Conservation (phyloP, 2,888 invertebrate species). For the Cheilosia vulpina region DNA sequence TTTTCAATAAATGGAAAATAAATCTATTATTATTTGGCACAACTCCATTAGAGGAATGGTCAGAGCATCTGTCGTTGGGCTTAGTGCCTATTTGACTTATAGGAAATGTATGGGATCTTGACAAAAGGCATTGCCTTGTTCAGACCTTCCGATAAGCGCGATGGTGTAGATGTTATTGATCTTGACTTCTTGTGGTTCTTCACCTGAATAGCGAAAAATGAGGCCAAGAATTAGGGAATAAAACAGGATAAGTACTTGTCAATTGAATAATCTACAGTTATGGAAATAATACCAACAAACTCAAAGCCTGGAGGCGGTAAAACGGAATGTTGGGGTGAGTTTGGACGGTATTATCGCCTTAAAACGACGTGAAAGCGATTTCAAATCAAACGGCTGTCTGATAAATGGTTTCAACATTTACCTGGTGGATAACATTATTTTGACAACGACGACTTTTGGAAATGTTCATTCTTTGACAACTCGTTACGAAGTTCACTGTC, state of each 20-base stretch:
- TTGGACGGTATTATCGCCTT: too few relatives aligned
- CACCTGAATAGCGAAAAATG: neutral
- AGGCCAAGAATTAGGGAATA: neutral
- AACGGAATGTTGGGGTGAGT: too few relatives aligned
- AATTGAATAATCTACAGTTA: too few relatives aligned
- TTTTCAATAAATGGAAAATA: constrained; percentile 65
- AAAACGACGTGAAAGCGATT: too few relatives aligned
- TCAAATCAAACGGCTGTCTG: too few relatives aligned
- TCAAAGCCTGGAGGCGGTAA: too few relatives aligned
- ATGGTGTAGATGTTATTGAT: constrained; percentile 26
- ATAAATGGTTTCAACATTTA: too few relatives aligned
- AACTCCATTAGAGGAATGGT: constrained; percentile 46
- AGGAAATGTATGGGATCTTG: constrained; percentile 35
- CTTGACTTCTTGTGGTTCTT: constrained; percentile 28
- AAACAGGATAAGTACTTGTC: neutral
- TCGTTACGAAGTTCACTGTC: too few relatives aligned
- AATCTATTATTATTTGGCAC: constrained; percentile 73
- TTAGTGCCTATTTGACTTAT: constrained; percentile 26
- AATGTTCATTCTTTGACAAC: too few relatives aligned
- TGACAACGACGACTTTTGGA: too few relatives aligned
- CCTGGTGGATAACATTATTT: too few relatives aligned
- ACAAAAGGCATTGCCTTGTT: constrained; percentile 29
- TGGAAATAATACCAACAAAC: too few relatives aligned
- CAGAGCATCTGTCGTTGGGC: constrained; percentile 56
- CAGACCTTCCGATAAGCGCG: constrained; percentile 3